These are phyloP conservation scores for Hyposmocoma kahamanoa DNA, from an alignment of 1,140 invertebrate species.

Conservation along the genomic window DNA sequence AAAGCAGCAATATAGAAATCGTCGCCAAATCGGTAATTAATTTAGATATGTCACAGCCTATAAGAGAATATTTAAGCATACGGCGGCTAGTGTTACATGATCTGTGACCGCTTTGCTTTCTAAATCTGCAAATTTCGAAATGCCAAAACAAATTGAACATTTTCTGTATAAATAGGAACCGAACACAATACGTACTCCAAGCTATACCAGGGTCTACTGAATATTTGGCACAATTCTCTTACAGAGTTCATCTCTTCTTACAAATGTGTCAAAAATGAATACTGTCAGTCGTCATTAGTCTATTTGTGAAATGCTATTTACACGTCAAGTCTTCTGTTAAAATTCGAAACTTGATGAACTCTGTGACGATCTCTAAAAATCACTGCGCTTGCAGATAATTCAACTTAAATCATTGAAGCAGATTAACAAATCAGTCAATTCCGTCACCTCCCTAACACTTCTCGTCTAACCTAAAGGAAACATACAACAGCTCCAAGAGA, in stretches of 20 bases:
- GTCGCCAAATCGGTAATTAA: too few relatives aligned
- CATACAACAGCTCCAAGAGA: constrained; percentile 28
- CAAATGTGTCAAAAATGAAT: too few relatives aligned
- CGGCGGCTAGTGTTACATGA: too few relatives aligned
- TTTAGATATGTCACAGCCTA: too few relatives aligned
- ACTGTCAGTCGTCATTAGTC: too few relatives aligned
- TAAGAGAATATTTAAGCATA: too few relatives aligned
- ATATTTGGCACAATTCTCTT: constrained; percentile 62
- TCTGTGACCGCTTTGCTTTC: neutral
- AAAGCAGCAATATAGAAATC: too few relatives aligned
- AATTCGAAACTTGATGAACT: too few relatives aligned
- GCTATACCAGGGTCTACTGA: constrained; percentile 38
- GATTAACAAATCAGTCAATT: constrained; percentile 44
- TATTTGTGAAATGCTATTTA: too few relatives aligned
- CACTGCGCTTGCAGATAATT: constrained; percentile 11
- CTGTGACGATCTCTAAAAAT: constrained; percentile 12
- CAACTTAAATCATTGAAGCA: constrained; percentile 31
- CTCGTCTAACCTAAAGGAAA: constrained; percentile 24
- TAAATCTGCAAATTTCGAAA: neutral
- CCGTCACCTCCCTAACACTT: constrained; percentile 16
- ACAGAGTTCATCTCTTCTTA: constrained; percentile 18
- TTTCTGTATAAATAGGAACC: neutral
- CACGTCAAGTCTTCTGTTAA: too few relatives aligned
- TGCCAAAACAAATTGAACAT: neutral
- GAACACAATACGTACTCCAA: constrained; percentile 5